Evolutionary conservation across 2,888 invertebrate genomes (phyloP), one percentile per base, ranked within the genome.

Genomic region (Hirtodrosophila confusa): DNA sequence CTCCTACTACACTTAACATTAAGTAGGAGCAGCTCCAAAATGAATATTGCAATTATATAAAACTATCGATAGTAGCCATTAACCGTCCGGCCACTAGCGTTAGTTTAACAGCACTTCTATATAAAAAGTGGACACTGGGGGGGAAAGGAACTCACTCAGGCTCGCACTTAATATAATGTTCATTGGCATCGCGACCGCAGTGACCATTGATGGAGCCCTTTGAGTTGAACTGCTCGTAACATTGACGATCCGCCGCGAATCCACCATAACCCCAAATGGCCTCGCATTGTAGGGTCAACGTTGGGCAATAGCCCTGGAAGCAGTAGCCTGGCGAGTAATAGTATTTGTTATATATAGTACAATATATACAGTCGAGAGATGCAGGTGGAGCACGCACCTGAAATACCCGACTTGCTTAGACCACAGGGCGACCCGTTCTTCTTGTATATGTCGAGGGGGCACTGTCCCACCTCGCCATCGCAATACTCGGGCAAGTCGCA

Each of bases 401-500:
- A 89, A 49, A 89, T 67, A 54, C 91, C 91, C 10, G 89, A 65
- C 54, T 92, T 91, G 37, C 91, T 92, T 4, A 92, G 93, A 49
- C 94, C 95, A 90, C 99, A 99, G 0, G 95, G 94, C 65, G 95
- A 95, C 0, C 99, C 99, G 91, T 99, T 98, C 92, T 98, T 98
- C 88, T 97, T 96, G 92, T 95, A 95, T 1, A 97, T 95, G 91
- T 99, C 98, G 2, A 92, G 88, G 0, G 99, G 99, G 92, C 99
- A 99, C 72, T 96, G 94, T 0, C 99, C 99, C 37, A 94, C 94
- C 48, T 94, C 94, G 0, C 99, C 99, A 57, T 96, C 95, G 91
- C 99, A 99, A 55, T 95, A 94, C 91, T 99, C 99, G 17, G 98
- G 97, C 31, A 99, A 94, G 93, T 99, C 99, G 91, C 99, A 99